Evolutionary conservation across 2,797 vertebrate species (phyloP).

Genomic region (Picus viridis): DNA sequence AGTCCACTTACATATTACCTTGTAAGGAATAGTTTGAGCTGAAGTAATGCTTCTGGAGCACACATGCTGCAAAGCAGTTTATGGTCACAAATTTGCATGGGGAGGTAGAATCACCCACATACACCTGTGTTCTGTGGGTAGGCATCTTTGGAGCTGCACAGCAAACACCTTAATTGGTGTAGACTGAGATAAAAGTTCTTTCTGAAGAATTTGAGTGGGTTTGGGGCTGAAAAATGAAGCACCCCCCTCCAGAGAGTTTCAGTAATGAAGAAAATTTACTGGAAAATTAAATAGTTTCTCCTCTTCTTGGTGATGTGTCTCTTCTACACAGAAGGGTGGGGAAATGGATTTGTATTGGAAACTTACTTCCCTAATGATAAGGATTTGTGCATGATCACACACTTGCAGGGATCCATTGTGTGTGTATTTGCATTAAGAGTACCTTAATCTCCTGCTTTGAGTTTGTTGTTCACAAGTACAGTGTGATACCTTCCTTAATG

Average conservation of each 20-base stretch:
- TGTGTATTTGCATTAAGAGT: neutral
- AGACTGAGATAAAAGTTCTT: neutral
- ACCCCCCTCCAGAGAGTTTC: neutral
- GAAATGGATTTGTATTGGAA: neutral
- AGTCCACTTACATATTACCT: neutral
- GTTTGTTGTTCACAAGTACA: neutral
- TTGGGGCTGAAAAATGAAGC: neutral
- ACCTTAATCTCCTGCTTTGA: neutral
- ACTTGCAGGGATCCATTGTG: neutral
- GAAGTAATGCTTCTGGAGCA: neutral
- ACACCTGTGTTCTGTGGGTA: neutral
- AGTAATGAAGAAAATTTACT: fast-evolving
- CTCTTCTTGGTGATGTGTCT: neutral
- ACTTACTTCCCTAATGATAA: neutral
- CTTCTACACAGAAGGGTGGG: neutral
- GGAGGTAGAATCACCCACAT: neutral
- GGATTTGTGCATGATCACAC: neutral
- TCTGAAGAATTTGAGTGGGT: neutral
- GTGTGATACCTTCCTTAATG: neutral
- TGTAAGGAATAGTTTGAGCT: neutral
- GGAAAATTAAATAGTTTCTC: neutral
- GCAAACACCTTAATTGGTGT: neutral
- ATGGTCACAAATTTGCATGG: neutral
- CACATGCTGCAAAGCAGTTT: neutral
- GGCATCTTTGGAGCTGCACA: neutral